Evolutionary conservation across 2,888 invertebrate genomes (phyloP).

Genomic region (Sarcophaga caerulescens): DNA sequence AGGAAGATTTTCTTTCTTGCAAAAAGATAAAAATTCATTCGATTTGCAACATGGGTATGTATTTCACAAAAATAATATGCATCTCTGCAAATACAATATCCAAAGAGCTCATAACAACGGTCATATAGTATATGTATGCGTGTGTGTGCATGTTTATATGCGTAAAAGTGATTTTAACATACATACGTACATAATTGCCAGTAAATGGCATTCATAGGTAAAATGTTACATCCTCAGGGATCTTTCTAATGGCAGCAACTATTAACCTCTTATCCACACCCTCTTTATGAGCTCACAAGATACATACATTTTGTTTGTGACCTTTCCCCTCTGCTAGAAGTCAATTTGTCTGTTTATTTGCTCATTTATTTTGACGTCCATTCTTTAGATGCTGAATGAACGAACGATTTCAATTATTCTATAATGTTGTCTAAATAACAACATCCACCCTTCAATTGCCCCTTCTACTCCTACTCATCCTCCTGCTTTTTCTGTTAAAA

Average conservation of each 20-base stretch:
- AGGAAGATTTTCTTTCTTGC: background rate
- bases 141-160: too few relatives aligned
- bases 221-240: slow-evolving; percentile 64
- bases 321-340: slow-evolving; percentile 53
- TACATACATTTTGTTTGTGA: background rate
- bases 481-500: background rate
- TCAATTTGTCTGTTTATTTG: slow-evolving; percentile 71
- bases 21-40: background rate
- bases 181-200: background rate
- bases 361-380: slow-evolving; percentile 48
- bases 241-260: slow-evolving; percentile 25
- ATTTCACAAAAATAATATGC: too few relatives aligned
- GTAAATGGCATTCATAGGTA: slow-evolving; percentile 18
- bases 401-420: slow-evolving; percentile 35
- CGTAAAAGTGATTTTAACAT: background rate
- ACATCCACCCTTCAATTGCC: slow-evolving; percentile 37
- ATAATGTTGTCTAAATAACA: slow-evolving; percentile 18
- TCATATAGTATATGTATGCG: background rate
- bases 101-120: background rate
- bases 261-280: slow-evolving; percentile 53
- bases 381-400: slow-evolving; percentile 59
- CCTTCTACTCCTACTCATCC: background rate
- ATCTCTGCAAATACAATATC: background rate
- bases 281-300: slow-evolving; percentile 30
- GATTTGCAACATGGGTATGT: background rate